phyloP scores from a whole-genome alignment of 1,140 invertebrate species.

The Papilio machaon region DNA sequence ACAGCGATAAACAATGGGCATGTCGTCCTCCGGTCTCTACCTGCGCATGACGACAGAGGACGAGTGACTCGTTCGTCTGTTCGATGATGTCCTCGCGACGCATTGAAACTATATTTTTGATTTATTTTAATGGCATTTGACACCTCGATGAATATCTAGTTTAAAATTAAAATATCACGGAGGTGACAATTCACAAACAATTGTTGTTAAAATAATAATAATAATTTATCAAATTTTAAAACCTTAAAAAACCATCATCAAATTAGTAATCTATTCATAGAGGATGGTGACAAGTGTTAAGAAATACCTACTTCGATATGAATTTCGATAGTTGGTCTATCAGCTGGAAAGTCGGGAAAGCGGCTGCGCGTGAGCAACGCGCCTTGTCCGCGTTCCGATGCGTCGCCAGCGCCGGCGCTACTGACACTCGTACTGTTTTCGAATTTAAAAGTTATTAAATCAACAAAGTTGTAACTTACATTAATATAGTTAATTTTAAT shows the following conservation, averaged over 20 bases:
- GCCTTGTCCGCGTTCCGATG: slow-evolving; percentile 67
- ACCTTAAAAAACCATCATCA: background rate
- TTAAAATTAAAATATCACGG: background rate
- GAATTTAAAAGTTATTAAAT: background rate
- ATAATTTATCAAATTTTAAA: background rate
- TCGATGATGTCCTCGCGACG: slow-evolving; percentile 73
- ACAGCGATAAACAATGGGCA: slow-evolving; percentile 79
- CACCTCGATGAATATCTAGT: background rate
- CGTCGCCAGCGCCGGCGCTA: slow-evolving; percentile 37
- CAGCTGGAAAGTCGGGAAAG: slow-evolving; percentile 78
- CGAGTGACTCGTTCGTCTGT: slow-evolving; percentile 75
- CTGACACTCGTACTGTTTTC: background rate
- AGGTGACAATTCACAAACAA: background rate
- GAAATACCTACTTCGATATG: background rate
- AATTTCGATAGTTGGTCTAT: slow-evolving; percentile 48
- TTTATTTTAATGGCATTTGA: slow-evolving; percentile 44
- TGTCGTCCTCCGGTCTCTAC: slow-evolving; percentile 76
- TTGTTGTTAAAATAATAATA: background rate
- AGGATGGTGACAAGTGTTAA: background rate
- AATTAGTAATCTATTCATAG: background rate
- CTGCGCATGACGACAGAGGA: slow-evolving; percentile 76
- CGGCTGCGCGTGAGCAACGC: slow-evolving; percentile 60
- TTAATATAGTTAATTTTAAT: background rate
- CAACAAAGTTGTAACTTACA: background rate
- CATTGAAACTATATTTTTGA: slow-evolving; percentile 48